Conservation (phyloP, 2,797 vertebrate species). For the Fistularia tabacaria region DNA sequence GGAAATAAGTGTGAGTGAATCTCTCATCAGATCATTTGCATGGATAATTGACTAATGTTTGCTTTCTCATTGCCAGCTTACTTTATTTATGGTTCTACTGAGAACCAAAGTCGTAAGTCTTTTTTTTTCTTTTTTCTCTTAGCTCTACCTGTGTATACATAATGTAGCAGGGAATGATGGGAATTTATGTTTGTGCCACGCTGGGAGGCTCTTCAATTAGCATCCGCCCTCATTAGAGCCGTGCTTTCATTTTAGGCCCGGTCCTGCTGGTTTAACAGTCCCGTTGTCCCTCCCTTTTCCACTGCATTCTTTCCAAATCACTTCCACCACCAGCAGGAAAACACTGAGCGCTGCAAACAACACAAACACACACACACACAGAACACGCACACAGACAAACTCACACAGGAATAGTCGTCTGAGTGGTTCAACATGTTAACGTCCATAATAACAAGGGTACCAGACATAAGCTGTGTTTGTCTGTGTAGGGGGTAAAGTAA, state of each 20-base stretch:
- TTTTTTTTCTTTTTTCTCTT: slow-evolving; percentile 13
- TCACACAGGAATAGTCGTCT: slow-evolving; percentile 62
- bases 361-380: slow-evolving; percentile 29
- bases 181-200: slow-evolving; percentile 41
- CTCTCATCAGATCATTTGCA: too few species aligned
- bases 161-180: slow-evolving; percentile 19
- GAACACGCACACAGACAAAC: slow-evolving; percentile 20
- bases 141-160: slow-evolving; percentile 4
- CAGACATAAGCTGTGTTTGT: slow-evolving; percentile 63
- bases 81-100: too few species aligned
- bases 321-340: slow-evolving; percentile 68
- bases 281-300: slow-evolving; percentile 53
- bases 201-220: slow-evolving; percentile 70
- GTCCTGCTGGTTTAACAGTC: slow-evolving; percentile 72
- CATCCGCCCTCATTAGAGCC: slow-evolving; percentile 70
- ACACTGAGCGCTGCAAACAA: slow-evolving; percentile 42
- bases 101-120: too few species aligned
- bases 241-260: slow-evolving; percentile 68
- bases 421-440: slow-evolving; percentile 69
- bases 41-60: too few species aligned
- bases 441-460: slow-evolving; percentile 62
- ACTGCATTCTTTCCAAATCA: slow-evolving; percentile 81
- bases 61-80: too few species aligned
- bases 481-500: slow-evolving; percentile 43
- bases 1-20: too few species aligned